A percentile compares a stretch with the other conserved stretches of the same genome.
phyloP scores from a whole-genome alignment of 2,888 invertebrate species.

The Syrphus vitripennis region DNA sequence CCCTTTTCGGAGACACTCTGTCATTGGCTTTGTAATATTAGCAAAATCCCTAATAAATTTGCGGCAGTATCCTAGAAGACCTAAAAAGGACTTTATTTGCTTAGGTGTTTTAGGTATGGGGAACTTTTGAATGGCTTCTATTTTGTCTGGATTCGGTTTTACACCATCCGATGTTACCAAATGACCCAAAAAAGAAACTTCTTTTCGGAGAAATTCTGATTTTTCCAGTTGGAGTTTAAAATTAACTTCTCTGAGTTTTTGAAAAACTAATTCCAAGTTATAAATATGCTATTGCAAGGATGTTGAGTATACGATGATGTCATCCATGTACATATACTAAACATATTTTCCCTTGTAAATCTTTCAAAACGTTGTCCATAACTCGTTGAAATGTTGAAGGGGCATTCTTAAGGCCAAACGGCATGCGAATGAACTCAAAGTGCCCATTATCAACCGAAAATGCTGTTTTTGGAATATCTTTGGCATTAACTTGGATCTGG shows the following conservation, averaged over 20 bases:
- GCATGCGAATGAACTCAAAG: conserved; percentile 62
- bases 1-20: neutral
- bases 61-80: neutral
- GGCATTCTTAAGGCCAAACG: conserved; percentile 64
- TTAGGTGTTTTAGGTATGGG: neutral
- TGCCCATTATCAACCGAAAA: conserved; percentile 67
- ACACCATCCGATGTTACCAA: neutral
- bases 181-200: neutral
- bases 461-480: conserved; percentile 69
- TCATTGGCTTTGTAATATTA: neutral
- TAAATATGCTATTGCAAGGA: too few species aligned
- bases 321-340: too few species aligned
- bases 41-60: neutral
- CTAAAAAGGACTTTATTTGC: too few species aligned
- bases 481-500: conserved; percentile 73
- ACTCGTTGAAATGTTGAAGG: conserved; percentile 56
- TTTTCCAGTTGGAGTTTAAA: too few species aligned
- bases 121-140: neutral
- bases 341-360: too few species aligned
- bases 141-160: neutral
- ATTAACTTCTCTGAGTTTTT: too few species aligned
- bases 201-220: too few species aligned
- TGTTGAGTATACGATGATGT: too few species aligned
- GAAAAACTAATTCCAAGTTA: too few species aligned
- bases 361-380: conserved; percentile 72